These are phyloP conservation scores for Eupeodes luniger DNA, from an alignment of 2,888 invertebrate species.

Conservation along the genomic window DNA sequence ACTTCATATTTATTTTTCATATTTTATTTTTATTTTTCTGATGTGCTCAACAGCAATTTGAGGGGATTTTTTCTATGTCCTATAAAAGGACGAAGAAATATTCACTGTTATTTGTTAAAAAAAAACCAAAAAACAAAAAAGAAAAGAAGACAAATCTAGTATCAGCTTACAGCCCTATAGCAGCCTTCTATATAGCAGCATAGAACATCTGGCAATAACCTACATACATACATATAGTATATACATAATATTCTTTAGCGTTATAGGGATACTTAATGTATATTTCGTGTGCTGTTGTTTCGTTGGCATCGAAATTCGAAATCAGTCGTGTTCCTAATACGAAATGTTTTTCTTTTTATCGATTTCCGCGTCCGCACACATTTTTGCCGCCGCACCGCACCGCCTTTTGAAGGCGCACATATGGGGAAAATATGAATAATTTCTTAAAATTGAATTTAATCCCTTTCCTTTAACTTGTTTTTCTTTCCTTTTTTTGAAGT, in stretches of 20 bases:
- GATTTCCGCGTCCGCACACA: conserved; percentile 56
- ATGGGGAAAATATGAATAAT: conserved; percentile 67
- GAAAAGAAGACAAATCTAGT: background rate
- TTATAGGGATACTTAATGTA: conserved; percentile 7
- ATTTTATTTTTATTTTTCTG: conserved; percentile 1
- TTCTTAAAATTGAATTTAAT: conserved; percentile 73
- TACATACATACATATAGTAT: background rate
- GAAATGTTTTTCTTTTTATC: conserved; percentile 54
- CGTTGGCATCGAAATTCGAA: conserved; percentile 56
- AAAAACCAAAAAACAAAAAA: conserved; percentile 27
- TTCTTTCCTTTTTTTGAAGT: background rate
- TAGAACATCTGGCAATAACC: conserved; percentile 71
- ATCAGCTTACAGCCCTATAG: conserved; percentile 46
- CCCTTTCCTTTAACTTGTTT: background rate
- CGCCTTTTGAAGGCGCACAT: conserved; percentile 42
- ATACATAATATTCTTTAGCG: conserved; percentile 36
- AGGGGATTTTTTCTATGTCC: conserved; percentile 33
- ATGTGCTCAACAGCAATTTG: conserved; percentile 12
- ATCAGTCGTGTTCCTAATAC: conserved; percentile 71
- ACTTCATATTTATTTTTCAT: conserved; percentile 53
- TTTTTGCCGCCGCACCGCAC: no score
- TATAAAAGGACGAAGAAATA: conserved; percentile 38
- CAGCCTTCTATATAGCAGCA: background rate
- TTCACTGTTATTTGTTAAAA: conserved; percentile 31
- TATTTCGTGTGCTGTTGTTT: conserved; percentile 50